These are phyloP conservation scores for Artibeus lituratus DNA, from an alignment of 2,797 vertebrate genomes.

Conservation along the genomic window DNA sequence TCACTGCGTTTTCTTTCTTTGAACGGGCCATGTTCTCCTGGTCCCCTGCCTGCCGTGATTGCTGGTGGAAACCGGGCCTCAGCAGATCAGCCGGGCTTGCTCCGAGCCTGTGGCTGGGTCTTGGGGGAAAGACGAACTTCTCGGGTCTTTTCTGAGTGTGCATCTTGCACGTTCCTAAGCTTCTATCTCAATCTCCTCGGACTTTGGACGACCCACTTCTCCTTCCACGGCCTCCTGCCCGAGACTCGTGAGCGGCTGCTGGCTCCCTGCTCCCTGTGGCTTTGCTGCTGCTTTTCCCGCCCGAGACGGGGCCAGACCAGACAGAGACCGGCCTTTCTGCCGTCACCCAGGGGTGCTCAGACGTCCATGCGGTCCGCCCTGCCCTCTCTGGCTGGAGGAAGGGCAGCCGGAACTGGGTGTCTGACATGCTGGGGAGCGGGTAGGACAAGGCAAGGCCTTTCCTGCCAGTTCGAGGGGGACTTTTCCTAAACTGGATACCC, in stretches of 20 bases:
- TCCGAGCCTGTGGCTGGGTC: background rate
- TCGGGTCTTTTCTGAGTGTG: background rate
- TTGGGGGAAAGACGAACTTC: background rate
- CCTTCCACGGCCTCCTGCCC: background rate
- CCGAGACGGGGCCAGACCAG: background rate
- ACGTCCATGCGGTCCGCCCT: background rate
- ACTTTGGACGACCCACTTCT: background rate
- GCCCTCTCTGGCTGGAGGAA: background rate
- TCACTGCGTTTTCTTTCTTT: background rate
- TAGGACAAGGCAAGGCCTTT: background rate
- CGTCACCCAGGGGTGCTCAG: background rate
- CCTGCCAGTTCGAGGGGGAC: background rate
- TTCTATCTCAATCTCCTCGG: background rate
- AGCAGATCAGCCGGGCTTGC: background rate
- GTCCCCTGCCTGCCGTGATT: background rate
- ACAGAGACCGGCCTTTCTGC: background rate
- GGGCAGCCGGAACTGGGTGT: background rate
- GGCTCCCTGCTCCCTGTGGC: background rate
- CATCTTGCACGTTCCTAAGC: background rate
- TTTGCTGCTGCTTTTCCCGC: background rate
- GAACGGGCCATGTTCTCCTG: background rate
- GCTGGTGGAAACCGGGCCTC: background rate
- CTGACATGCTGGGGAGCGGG: no score
- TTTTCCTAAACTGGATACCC: background rate
- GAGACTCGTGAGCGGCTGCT: background rate